phyloP scores from a whole-genome alignment of 2,888 invertebrate genomes.

The Odontocerum albicorne region DNA sequence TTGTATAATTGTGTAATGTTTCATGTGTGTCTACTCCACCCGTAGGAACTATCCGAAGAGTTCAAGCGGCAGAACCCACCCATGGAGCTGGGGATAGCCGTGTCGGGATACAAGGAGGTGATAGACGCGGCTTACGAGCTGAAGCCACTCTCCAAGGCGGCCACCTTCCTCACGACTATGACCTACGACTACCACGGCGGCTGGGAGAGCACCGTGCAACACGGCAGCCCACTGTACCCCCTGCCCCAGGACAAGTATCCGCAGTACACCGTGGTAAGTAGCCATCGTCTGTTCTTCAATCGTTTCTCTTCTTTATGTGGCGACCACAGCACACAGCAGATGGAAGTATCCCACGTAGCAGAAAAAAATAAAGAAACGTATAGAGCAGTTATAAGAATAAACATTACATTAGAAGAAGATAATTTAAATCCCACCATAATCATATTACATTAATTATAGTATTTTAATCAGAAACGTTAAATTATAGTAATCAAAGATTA shows the following conservation, averaged over 20 bases:
- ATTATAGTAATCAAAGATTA: too few relatives aligned
- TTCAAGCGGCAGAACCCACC: constrained; percentile 63
- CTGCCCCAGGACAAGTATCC: constrained; percentile 67
- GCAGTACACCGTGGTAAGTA: constrained; percentile 77
- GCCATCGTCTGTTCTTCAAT: too few relatives aligned
- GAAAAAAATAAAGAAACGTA: too few relatives aligned
- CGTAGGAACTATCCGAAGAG: constrained; percentile 48
- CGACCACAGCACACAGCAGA: too few relatives aligned
- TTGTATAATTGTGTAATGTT: too few relatives aligned
- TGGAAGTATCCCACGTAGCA: too few relatives aligned
- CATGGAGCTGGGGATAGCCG: constrained; percentile 77
- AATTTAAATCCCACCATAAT: too few relatives aligned
- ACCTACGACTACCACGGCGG: constrained; percentile 87
- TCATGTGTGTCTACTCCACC: neutral
- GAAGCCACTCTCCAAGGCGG: constrained; percentile 64
- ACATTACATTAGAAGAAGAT: too few relatives aligned
- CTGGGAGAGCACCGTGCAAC: constrained; percentile 81
- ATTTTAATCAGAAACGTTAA: too few relatives aligned
- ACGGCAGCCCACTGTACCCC: constrained; percentile 76
- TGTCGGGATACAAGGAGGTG: constrained; percentile 90
- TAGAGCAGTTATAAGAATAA: too few relatives aligned
- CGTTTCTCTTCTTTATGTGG: too few relatives aligned
- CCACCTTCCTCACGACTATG: constrained; percentile 84
- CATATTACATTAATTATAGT: too few relatives aligned
- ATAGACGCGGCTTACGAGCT: constrained; percentile 86